These are phyloP conservation scores for Volucella bombylans DNA, from an alignment of 2,888 invertebrate genomes.

Conservation along the genomic window DNA sequence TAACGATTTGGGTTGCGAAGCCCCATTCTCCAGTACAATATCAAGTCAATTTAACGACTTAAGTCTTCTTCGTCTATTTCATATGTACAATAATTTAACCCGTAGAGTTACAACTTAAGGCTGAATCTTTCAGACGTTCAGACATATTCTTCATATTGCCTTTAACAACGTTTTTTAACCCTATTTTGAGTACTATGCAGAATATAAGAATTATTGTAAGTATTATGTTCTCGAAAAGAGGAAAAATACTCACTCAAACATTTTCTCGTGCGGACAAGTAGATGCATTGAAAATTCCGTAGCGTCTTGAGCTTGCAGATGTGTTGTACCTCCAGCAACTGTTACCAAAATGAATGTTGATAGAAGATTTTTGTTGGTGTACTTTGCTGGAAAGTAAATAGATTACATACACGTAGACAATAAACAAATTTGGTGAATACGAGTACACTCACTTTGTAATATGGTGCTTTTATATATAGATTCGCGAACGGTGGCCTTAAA, in stretches of 20 bases:
- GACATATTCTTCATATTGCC: too few species aligned
- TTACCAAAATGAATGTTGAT: slow-evolving; percentile 79
- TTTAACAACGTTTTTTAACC: too few species aligned
- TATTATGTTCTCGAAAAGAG: too few species aligned
- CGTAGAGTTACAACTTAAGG: too few species aligned
- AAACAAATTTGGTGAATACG: neutral
- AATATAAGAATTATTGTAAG: too few species aligned
- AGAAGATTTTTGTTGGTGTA: slow-evolving; percentile 79
- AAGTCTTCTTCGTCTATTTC: too few species aligned
- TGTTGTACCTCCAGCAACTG: slow-evolving; percentile 76
- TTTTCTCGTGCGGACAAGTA: slow-evolving; percentile 79
- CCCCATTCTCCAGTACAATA: too few species aligned
- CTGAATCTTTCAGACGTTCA: too few species aligned
- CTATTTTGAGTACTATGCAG: too few species aligned
- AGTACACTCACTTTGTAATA: slow-evolving; percentile 79
- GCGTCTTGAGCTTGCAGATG: slow-evolving; percentile 67
- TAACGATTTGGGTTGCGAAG: too few species aligned
- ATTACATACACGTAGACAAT: neutral
- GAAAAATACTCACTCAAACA: slow-evolving; percentile 77
- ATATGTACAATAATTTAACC: too few species aligned
- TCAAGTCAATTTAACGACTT: too few species aligned
- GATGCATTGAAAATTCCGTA: slow-evolving; percentile 77
- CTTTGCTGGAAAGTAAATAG: slow-evolving; percentile 76
- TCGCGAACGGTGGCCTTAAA: slow-evolving; percentile 76
- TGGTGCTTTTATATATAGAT: slow-evolving; percentile 76